Evolutionary conservation across 2,113 vertebrate species (phyloP).

Genomic region (Sorex fumeus): DNA sequence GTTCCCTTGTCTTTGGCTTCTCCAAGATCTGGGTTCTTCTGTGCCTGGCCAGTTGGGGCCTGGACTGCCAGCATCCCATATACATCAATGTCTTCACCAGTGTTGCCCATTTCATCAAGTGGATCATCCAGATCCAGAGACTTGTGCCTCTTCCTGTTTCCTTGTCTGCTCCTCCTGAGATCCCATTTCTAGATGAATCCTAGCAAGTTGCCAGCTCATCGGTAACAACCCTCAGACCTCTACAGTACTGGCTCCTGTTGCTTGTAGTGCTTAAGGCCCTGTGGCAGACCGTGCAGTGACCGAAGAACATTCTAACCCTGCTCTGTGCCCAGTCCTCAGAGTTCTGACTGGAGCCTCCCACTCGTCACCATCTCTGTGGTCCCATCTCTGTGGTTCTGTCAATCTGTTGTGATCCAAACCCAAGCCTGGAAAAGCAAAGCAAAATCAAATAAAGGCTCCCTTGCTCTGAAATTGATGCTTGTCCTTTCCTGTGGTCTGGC

Average conservation of each 20-base stretch:
- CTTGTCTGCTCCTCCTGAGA: not conserved
- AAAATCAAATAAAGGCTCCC: not conserved
- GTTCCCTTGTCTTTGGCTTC: slow-evolving; percentile 89
- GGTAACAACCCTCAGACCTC: accelerated
- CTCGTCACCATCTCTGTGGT: no score
- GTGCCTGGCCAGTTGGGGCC: slow-evolving; percentile 92
- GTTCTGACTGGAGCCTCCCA: no score
- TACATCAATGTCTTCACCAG: slow-evolving; percentile 89
- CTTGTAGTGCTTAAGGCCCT: not conserved
- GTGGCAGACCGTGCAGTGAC: no score
- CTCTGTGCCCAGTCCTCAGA: not conserved
- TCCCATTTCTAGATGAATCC: no score
- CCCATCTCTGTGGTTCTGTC: no score
- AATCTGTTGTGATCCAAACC: not conserved
- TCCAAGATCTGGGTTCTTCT: slow-evolving; percentile 88
- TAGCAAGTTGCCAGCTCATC: accelerated
- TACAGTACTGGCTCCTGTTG: not conserved
- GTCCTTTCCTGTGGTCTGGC: no score
- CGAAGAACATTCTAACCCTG: accelerated
- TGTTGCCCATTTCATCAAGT: slow-evolving; percentile 85
- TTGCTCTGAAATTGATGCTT: no score
- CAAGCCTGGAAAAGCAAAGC: not conserved
- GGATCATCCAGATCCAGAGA: slow-evolving; percentile 80
- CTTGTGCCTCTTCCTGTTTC: not conserved
- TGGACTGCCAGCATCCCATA: slow-evolving; percentile 87